Evolutionary conservation across 1,140 invertebrate genomes (phyloP), one percentile per base, ranked within the genome.

Genomic region (Cryptotermes secundus): DNA sequence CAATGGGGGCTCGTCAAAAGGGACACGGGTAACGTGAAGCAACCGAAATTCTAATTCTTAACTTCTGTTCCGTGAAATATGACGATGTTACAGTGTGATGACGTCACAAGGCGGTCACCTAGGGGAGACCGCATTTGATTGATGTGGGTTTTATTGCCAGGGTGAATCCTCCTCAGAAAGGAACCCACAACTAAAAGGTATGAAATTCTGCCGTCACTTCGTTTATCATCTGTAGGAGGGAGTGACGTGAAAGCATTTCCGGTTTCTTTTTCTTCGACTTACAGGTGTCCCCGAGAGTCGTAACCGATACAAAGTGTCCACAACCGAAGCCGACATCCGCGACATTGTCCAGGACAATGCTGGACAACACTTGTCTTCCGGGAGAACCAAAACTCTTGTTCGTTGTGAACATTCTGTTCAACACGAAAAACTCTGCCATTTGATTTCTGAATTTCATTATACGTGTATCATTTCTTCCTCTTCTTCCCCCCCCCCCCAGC

Each of bases 131-230:
- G 26, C n/a, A 4, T 31, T n/a, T 72, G 59, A 72, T 72, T 72
- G 59, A 72, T 72, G 59, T 26, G 26, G 59, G 59, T 72, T 72
- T 72, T 72, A 72, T 72, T 72, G n/a, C 26, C 4, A 26, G 14
- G 16, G 59, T 7, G 59, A 31, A 72, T 72, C 59, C 53, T 59
- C 26, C 26, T 26, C 26, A 31, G 59, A 72, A 72, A 72, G 59
- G 31, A 72, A 72, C 59, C 59, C 59, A 72, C 59, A 72, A 72
- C 59, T 72, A 72, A 72, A 72, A 72, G 59, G 59, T 72, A 72
- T 72, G 59, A 72, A 72, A 72, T 72, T 31, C 59, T 72, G 59
- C 59, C 59, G 26, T 72, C 59, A 72, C 7, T 72, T 72, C 59
- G 59, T 72, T 72, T 72, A 72, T 72, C n/a, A 72, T 72, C 31